Evolutionary conservation across 1,140 invertebrate species (phyloP).

Genomic region (Cyphomyrmex costatus): DNA sequence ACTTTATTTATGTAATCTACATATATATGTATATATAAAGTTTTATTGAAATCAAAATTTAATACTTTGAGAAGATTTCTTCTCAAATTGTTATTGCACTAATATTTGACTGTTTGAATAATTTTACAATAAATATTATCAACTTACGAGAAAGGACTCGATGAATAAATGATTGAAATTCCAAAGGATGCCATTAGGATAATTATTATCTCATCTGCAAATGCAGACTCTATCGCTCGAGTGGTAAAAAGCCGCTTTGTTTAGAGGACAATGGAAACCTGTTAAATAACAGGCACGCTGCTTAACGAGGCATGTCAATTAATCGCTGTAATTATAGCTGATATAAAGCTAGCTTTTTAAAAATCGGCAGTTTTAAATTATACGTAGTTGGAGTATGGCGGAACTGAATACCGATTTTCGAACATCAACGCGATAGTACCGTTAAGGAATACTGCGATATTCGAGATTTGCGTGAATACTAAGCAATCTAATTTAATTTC

Average conservation of each 20-base stretch:
- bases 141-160: background rate
- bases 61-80: no score
- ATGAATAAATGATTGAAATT: constrained; percentile 17
- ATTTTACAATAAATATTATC: background rate
- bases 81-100: background rate
- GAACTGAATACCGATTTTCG: constrained; percentile 33
- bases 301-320: constrained; percentile 40
- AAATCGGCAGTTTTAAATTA: constrained; percentile 41
- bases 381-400: background rate
- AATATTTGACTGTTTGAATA: background rate
- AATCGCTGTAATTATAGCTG: constrained; percentile 22
- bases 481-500: background rate
- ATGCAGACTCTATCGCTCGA: background rate
- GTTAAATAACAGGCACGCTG: constrained; percentile 31
- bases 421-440: background rate
- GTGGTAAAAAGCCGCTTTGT: constrained; percentile 36
- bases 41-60: no score
- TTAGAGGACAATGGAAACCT: constrained; percentile 40
- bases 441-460: constrained; percentile 5
- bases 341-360: constrained; percentile 28
- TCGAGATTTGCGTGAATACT: background rate
- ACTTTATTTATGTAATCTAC: no score
- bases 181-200: constrained; percentile 32
- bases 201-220: constrained; percentile 18
- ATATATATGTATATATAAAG: no score